A percentile compares a stretch with the other conserved stretches of the same genome.
Evolutionary conservation across 2,113 vertebrate species (phyloP).

Genomic region (Lophochroa leadbeateri): DNA sequence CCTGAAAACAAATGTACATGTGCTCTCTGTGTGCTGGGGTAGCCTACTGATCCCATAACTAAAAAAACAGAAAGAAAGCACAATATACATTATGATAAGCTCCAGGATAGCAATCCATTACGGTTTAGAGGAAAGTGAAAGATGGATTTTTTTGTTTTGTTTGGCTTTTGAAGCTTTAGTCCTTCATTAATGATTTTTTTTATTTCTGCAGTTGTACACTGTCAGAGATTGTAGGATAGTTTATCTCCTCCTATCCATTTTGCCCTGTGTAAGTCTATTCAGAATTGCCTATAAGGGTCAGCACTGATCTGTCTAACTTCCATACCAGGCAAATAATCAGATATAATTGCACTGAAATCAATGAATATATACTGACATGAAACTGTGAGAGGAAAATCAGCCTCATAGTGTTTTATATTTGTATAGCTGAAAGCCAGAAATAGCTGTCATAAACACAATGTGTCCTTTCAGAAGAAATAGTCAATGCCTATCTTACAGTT

Average conservation of each 20-base stretch:
- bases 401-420: constrained; percentile 1
- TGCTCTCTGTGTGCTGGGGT: accelerated
- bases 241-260: background rate
- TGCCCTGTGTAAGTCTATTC: background rate
- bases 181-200: background rate
- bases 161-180: background rate
- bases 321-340: constrained; percentile 5
- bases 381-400: background rate
- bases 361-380: background rate
- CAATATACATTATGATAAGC: background rate
- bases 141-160: background rate
- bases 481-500: background rate
- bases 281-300: background rate
- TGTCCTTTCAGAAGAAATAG: background rate
- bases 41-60: background rate
- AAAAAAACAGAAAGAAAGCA: background rate
- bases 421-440: constrained; percentile 13
- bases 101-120: background rate
- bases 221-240: background rate
- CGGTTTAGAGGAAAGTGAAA: background rate
- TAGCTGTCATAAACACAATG: background rate
- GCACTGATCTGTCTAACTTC: background rate
- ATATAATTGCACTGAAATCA: constrained; percentile 29
- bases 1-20: background rate
- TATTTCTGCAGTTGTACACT: background rate